phyloP scores from a whole-genome alignment of 2,888 invertebrate species.

The Blera fallax region DNA sequence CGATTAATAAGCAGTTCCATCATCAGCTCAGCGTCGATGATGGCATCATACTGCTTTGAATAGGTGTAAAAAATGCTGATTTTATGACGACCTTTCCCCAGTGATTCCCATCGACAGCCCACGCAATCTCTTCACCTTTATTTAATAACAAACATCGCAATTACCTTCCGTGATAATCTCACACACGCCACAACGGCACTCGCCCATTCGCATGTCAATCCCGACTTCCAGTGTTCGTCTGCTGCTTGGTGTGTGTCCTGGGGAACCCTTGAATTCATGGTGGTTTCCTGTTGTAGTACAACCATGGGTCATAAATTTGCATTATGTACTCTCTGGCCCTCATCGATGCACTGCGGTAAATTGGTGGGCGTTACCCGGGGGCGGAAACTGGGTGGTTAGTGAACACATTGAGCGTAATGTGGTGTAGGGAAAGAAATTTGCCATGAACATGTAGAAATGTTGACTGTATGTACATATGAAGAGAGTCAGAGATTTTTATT shows the following conservation, averaged over 20 bases:
- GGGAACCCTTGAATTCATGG: conserved; percentile 38
- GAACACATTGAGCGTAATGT: conserved; percentile 30
- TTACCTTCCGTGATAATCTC: conserved; percentile 60
- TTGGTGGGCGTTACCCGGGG: conserved; percentile 43
- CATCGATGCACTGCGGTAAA: conserved; percentile 57
- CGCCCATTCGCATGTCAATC: not conserved
- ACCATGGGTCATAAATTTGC: conserved; percentile 60
- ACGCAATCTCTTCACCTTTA: conserved; percentile 40
- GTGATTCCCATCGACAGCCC: not conserved
- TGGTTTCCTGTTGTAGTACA: conserved; percentile 43
- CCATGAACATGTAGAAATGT: conserved; percentile 11
- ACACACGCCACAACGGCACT: not conserved
- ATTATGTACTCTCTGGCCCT: conserved; percentile 35
- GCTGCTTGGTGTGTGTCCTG: conserved; percentile 15
- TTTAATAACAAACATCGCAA: conserved; percentile 66
- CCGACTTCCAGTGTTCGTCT: conserved; percentile 2
- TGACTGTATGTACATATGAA: conserved; percentile 7
- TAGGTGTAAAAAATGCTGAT: conserved; percentile 45
- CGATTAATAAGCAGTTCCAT: not conserved
- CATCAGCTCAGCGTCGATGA: not conserved
- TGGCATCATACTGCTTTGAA: not conserved
- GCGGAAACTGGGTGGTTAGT: conserved; percentile 28
- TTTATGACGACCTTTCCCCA: conserved; percentile 44
- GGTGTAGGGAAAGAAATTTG: conserved; percentile 3
- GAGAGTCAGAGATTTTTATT: conserved; percentile 34